These are phyloP conservation scores for Serranus cabrilla DNA, from an alignment of 2,797 vertebrate genomes.

Conservation along the genomic window DNA sequence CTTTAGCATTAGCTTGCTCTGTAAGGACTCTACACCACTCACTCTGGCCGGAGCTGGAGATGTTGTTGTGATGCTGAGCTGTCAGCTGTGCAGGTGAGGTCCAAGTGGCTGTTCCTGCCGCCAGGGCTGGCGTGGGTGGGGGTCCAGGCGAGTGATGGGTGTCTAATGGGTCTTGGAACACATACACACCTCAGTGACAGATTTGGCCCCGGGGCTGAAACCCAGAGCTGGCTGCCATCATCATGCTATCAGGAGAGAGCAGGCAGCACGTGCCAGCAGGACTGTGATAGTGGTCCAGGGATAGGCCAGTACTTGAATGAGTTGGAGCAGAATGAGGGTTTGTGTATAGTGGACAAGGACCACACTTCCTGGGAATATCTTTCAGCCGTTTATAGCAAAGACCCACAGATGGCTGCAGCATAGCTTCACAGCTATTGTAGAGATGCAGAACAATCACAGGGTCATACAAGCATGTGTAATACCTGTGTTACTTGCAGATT, in stretches of 20 bases:
- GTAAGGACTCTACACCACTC: background rate
- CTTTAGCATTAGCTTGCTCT: constrained; percentile 35
- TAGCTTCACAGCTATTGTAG: constrained; percentile 5
- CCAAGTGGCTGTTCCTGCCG: constrained; percentile 39
- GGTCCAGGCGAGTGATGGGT: constrained; percentile 59
- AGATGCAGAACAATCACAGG: background rate
- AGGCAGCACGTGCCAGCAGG: constrained; percentile 50
- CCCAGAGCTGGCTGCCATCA: constrained; percentile 43
- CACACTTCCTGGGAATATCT: constrained; percentile 3
- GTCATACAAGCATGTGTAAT: background rate
- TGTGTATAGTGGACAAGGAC: constrained; percentile 1
- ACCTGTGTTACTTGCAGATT: background rate
- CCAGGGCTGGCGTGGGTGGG: constrained; percentile 12
- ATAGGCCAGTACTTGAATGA: constrained; percentile 6
- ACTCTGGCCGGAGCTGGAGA: constrained; percentile 19
- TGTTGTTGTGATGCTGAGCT: constrained; percentile 67
- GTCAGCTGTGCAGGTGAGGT: constrained; percentile 78
- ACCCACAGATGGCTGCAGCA: constrained; percentile 14
- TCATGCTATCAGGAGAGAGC: constrained; percentile 21
- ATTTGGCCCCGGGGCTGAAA: constrained; percentile 42
- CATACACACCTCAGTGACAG: constrained; percentile 67
- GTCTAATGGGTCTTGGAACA: constrained; percentile 69
- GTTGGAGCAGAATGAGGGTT: background rate
- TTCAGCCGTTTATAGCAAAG: constrained; percentile 19
- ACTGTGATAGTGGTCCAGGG: constrained; percentile 26